Conservation (phyloP, 2,888 invertebrate species). For the Clepsis dumicolana region DNA sequence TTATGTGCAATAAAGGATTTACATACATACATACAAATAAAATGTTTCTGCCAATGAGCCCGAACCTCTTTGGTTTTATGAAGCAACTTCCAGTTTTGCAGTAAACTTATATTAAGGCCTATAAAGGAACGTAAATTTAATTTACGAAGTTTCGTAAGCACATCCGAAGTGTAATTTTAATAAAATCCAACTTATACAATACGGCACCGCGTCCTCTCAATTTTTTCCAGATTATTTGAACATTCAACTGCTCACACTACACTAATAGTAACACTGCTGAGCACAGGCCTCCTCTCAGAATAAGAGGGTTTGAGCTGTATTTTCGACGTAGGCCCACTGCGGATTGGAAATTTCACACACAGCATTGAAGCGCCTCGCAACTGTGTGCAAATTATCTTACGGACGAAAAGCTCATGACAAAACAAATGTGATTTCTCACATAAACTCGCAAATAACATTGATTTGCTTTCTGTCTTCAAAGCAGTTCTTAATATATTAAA, state of each 20-base stretch:
- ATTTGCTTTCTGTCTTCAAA: neutral
- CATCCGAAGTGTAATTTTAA: slow-evolving; percentile 1
- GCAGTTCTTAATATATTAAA: neutral
- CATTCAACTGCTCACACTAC: neutral
- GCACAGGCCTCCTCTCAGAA: too few species aligned
- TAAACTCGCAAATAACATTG: too few species aligned
- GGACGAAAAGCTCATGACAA: too few species aligned
- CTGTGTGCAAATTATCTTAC: too few species aligned
- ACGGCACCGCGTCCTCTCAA: neutral
- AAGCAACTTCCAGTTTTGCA: slow-evolving; percentile 24
- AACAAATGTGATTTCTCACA: too few species aligned
- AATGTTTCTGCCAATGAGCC: slow-evolving; percentile 25
- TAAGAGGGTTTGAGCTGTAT: too few species aligned
- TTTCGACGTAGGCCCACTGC: too few species aligned
- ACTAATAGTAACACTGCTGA: too few species aligned
- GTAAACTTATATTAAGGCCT: slow-evolving; percentile 14
- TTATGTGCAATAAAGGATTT: too few species aligned
- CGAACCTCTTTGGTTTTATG: slow-evolving; percentile 28
- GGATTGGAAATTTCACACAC: too few species aligned
- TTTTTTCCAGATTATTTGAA: neutral
- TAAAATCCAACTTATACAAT: neutral
- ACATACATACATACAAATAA: slow-evolving; percentile 28
- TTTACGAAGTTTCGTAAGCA: slow-evolving; percentile 17
- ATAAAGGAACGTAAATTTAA: slow-evolving; percentile 11
- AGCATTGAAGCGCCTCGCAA: too few species aligned